phyloP scores from a whole-genome alignment of 2,797 vertebrate genomes.

The Pelobates cultripes region DNA sequence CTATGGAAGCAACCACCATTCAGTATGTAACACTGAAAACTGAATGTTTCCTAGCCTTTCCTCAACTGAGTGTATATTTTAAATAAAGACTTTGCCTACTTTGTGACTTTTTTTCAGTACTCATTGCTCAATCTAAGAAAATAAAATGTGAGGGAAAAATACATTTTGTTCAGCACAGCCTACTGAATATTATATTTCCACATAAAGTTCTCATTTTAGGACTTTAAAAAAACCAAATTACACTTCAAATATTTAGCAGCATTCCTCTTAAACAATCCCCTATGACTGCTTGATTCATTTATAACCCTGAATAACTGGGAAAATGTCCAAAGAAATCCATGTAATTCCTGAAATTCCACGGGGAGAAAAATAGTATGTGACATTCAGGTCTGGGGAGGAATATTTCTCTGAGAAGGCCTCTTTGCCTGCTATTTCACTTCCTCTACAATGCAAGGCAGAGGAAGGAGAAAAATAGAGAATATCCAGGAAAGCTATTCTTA shows the following conservation, averaged over 20 bases:
- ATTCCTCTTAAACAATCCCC: slow-evolving; percentile 33
- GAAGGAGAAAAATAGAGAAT: too few species aligned
- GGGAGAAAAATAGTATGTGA: slow-evolving; percentile 22
- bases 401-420: slow-evolving; percentile 1
- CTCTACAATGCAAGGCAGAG: too few species aligned
- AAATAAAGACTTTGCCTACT: not conserved
- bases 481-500: too few species aligned
- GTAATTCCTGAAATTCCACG: slow-evolving; percentile 43
- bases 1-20: slow-evolving; percentile 4
- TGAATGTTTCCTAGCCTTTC: not conserved
- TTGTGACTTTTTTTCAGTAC: not conserved
- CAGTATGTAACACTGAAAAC: not conserved
- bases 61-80: rapidly evolving
- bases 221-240: not conserved
- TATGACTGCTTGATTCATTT: slow-evolving; percentile 38
- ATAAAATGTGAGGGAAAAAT: not conserved
- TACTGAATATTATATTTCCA: not conserved
- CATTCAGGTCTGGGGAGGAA: slow-evolving; percentile 14
- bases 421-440: not conserved
- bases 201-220: not conserved
- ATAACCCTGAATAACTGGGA: slow-evolving; percentile 41
- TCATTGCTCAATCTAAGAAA: not conserved
- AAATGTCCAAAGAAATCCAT: slow-evolving; percentile 36
- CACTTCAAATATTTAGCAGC: slow-evolving; percentile 32
- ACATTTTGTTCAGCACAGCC: not conserved